Evolutionary conservation across 2,797 vertebrate genomes (phyloP).

Genomic region (Clangula hyemalis): DNA sequence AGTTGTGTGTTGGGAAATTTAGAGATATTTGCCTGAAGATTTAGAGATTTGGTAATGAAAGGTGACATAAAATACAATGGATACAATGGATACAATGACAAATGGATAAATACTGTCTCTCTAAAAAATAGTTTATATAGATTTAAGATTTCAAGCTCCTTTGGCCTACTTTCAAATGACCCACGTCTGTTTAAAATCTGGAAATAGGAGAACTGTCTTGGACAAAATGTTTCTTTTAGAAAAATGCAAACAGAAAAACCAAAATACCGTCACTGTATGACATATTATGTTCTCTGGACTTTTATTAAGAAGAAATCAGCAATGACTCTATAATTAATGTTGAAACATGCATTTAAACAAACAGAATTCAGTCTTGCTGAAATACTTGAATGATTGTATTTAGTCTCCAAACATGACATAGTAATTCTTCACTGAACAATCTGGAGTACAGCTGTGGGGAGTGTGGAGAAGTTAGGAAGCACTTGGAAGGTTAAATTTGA

Average conservation of each 20-base stretch:
- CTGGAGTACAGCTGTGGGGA: slow-evolving; percentile 31
- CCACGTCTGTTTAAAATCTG: background rate
- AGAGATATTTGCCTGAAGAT: background rate
- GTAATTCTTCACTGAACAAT: slow-evolving; percentile 9
- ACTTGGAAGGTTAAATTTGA: background rate
- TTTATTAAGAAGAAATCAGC: background rate
- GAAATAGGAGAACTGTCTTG: background rate
- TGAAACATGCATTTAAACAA: slow-evolving; percentile 27
- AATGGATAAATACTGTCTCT: background rate
- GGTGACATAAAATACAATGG: background rate
- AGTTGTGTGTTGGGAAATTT: background rate
- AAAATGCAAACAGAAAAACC: slow-evolving; percentile 25
- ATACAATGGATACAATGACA: background rate
- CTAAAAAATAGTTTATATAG: background rate
- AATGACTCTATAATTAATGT: background rate
- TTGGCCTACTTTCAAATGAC: background rate
- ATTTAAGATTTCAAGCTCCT: background rate
- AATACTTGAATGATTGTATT: background rate
- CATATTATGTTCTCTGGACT: background rate
- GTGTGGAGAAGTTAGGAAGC: background rate
- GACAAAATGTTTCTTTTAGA: background rate
- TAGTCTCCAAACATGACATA: background rate
- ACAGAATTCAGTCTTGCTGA: slow-evolving; percentile 5
- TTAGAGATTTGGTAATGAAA: background rate
- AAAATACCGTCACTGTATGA: background rate